A percentile compares a stretch with the other conserved stretches of the same genome.
phyloP scores from a whole-genome alignment of 2,888 invertebrate genomes.

The Thysanoteuthis rhombus region DNA sequence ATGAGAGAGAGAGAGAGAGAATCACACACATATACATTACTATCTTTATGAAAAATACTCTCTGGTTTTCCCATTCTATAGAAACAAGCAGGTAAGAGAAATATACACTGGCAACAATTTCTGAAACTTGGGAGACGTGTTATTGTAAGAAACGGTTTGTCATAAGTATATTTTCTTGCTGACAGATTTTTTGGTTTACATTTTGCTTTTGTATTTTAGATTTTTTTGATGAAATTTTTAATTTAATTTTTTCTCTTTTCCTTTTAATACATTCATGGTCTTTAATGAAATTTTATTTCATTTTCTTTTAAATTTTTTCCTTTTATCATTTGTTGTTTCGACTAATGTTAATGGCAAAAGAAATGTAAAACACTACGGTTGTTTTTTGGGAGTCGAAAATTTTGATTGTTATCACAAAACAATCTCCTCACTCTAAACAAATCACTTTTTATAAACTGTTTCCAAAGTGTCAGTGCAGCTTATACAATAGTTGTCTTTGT shows the following conservation, averaged over 20 bases:
- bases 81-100: background rate
- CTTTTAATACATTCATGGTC: background rate
- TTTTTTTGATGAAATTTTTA: background rate
- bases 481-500: background rate
- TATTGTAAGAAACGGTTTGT: background rate
- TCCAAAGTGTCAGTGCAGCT: background rate
- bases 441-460: background rate
- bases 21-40: background rate
- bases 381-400: background rate
- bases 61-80: background rate
- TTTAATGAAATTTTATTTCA: background rate
- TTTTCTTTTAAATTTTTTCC: background rate
- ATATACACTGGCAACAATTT: background rate
- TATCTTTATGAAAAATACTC: background rate
- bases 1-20: no score
- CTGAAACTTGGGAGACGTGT: background rate
- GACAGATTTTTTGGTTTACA: background rate
- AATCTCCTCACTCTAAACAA: background rate
- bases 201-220: no score
- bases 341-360: background rate
- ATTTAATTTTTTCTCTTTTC: background rate
- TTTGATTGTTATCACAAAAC: background rate
- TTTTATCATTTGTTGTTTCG: background rate
- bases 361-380: background rate
- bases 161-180: background rate